Base-by-base conservation (phyloP, 1,140 invertebrate genomes). In the Pararge aegeria region DNA sequence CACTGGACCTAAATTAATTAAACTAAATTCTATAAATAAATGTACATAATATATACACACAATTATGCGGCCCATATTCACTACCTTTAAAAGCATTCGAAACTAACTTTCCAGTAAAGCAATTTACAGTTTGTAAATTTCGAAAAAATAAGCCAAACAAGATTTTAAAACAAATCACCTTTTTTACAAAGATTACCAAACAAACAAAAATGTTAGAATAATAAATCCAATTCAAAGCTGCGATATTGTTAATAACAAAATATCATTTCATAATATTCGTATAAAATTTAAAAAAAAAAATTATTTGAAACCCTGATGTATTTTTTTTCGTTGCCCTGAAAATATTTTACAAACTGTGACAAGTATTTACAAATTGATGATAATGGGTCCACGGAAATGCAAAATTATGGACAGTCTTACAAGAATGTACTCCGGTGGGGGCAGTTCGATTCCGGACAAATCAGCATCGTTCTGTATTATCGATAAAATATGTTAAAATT, bases 191-290 rank as follows among this genome's bases (percentile, higher is more conserved):
- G 0, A 51, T 34, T 18, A 51, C 1, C 21, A 49, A 13, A 16
- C 21, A 49, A 9, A 49, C 10, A 49, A 49, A 20, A 16, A 29
- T 24, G 44, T 48, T 51, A 58, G 16, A 50, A 58, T 42, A 57
- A 38, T 29, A 16, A 60, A 34, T 4, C 27, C 10, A 40, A 34
- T 51, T 50, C 49, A 52, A 53, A 60, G 58, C 58, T 20, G 50
- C 49, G 27, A 21, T 48, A 40, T 37, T 48, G 44, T 49, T 55
- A 55, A 0, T 44, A 37, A 40, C 44, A 44, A 30, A 50, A 34
- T 34, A 34, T 34, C 49, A 59, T 52, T 38, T 56, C 19, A 27
- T 49, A 49, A 49, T 49, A 27, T 49, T 49, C 13, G 21, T 49
- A 12, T 16, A 49, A 9, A 40, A 46, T 20, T 20, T 21, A 53